Percentiles rank a stretch among this genome's conserved stretches.
These are phyloP conservation scores for Trimorus sp. DNA, from an alignment of 2,888 invertebrate species.

Conservation along the genomic window DNA sequence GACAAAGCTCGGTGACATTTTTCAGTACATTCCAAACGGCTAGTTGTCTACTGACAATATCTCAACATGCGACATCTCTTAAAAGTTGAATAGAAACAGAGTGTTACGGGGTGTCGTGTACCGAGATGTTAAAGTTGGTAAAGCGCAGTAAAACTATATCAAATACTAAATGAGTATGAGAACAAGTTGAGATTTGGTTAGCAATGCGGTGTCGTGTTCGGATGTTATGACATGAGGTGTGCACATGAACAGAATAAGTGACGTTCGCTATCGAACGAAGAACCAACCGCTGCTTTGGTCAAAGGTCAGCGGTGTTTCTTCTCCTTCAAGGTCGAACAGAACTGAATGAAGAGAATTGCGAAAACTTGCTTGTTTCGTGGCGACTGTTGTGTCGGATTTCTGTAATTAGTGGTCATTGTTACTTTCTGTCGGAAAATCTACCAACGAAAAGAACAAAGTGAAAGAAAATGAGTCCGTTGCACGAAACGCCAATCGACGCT, in stretches of 20 bases:
- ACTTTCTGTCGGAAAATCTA: constrained; percentile 20
- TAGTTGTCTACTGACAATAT: constrained; percentile 4
- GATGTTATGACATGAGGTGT: too few species aligned
- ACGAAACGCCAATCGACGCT: constrained; percentile 23
- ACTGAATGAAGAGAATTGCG: not conserved
- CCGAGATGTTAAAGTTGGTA: not conserved
- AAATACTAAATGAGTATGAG: too few species aligned
- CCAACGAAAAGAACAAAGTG: constrained; percentile 14
- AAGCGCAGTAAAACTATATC: too few species aligned
- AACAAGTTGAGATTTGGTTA: too few species aligned
- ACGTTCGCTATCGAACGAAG: too few species aligned
- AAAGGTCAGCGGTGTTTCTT: too few species aligned
- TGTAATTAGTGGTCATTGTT: constrained; percentile 38
- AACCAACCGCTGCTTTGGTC: too few species aligned
- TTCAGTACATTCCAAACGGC: constrained; percentile 2
- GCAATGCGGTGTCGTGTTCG: too few species aligned
- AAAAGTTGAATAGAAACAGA: constrained; percentile 6
- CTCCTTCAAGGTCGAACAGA: too few species aligned
- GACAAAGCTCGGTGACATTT: not conserved
- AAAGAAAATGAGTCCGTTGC: constrained; percentile 12
- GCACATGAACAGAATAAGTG: too few species aligned
- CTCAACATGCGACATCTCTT: constrained; percentile 36
- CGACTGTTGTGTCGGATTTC: not conserved
- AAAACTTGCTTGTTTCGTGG: not conserved
- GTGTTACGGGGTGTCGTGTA: not conserved